Evolutionary conservation across 2,113 vertebrate species (phyloP).

Genomic region (Oncorhynchus gorbuscha): DNA sequence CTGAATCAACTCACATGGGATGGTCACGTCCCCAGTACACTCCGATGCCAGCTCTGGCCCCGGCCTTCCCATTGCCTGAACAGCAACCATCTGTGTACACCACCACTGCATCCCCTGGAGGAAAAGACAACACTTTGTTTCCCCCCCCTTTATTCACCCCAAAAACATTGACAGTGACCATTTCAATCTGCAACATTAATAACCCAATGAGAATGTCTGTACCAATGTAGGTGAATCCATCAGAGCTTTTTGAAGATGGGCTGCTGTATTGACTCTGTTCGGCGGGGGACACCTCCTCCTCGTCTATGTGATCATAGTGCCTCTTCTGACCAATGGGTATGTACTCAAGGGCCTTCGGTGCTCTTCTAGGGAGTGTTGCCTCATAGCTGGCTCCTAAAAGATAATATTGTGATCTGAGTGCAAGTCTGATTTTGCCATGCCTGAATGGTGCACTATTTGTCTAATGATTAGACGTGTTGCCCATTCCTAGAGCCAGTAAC

Average conservation of each 20-base stretch:
- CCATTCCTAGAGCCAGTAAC: background rate
- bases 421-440: background rate
- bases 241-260: constrained; percentile 11
- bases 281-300: background rate
- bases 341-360: constrained; percentile 60
- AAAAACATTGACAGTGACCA: no score
- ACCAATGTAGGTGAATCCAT: constrained; percentile 84
- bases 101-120: constrained; percentile 82
- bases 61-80: constrained; percentile 74
- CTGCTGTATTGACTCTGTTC: constrained; percentile 48
- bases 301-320: constrained; percentile 1
- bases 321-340: constrained; percentile 65
- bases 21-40: constrained; percentile 93
- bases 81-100: constrained; percentile 97
- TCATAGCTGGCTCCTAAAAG: constrained; percentile 6
- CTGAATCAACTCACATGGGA: constrained; percentile 78
- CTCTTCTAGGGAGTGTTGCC: constrained; percentile 48
- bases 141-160: background rate
- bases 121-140: no score
- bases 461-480: background rate
- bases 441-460: background rate
- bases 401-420: background rate
- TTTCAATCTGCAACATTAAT: background rate
- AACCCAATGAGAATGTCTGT: background rate
- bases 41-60: constrained; percentile 87